Base-by-base conservation (phyloP, 2,113 vertebrate genomes). In the Ellobius talpinus region DNA sequence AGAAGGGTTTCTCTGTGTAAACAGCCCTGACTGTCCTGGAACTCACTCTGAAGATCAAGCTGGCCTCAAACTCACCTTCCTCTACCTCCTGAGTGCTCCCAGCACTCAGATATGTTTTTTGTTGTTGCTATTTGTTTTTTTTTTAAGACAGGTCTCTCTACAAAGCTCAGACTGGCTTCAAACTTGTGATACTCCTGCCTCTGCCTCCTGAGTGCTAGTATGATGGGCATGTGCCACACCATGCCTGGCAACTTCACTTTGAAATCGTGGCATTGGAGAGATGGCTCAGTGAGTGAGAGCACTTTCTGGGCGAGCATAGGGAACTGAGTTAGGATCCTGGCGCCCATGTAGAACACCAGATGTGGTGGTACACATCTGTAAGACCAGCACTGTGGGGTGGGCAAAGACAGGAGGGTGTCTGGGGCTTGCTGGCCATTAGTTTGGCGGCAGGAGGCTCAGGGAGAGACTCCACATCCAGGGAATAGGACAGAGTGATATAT, bases 311-410 rank as follows among this genome's bases (percentile, higher is more conserved):
- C 17, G 47, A 33, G 61, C 19, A 1, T 36, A 29, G 42, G 17
- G 42, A 45, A 42, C 42, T 42, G 61, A 45, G 39, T 19, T 21
- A 33, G 61, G 82, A 2, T 42, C 79, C 52, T 0, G 10, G 77
- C 23, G 39, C 55, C 50, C 13, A 0, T 2, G 14, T 36, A 13
- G 21, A 33, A 47, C 1, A 0, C 42, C 42, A 9, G 63, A 29
- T 66, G 29, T 50, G 63, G 12, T 50, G 29, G 31, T 47, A 2
- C 26, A 42, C 61, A 47, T 47, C 24, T 66, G 8, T 65, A 45
- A 45, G 14, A 61, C 42, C 39, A 6, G 82, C 82, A 33, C 29
- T 45, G 82, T 33, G 39, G 58, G 58, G 39, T 12, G 29, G 13
- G 58, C 55, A 58, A 17, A 50, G 61, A 31, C 39, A 47, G 10